Evolutionary conservation across 2,888 invertebrate species (phyloP).

Genomic region (Polydrusus pterygomalis): DNA sequence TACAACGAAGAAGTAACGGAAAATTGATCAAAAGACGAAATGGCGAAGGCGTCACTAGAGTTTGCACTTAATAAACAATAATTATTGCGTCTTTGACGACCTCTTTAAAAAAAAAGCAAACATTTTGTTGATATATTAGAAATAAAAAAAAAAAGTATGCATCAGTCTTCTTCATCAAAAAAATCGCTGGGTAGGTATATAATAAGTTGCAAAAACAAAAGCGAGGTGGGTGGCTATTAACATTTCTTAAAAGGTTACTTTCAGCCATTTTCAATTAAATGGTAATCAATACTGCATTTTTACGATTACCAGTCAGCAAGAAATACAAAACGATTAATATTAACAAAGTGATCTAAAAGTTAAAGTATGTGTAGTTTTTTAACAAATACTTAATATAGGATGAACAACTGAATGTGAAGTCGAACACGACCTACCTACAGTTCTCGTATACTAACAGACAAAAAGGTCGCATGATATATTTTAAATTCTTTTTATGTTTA

Average conservation of each 20-base stretch:
- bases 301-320: slow-evolving; percentile 2
- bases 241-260: slow-evolving; percentile 22
- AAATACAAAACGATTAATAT: slow-evolving; percentile 6
- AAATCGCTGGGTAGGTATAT: slow-evolving; percentile 1
- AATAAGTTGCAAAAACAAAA: not conserved
- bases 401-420: too few species aligned
- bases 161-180: not conserved
- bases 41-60: too few species aligned
- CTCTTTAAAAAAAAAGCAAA: too few species aligned
- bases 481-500: too few species aligned
- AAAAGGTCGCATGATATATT: too few species aligned
- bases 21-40: too few species aligned
- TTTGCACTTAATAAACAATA: too few species aligned
- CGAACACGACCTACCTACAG: too few species aligned
- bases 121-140: too few species aligned
- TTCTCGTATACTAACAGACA: too few species aligned
- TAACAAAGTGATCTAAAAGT: slow-evolving; percentile 4
- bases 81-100: too few species aligned
- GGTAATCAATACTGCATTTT: slow-evolving; percentile 7
- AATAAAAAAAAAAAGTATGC: not conserved
- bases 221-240: slow-evolving; percentile 10
- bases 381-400: not conserved
- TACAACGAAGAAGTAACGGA: too few species aligned
- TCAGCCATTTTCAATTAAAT: slow-evolving; percentile 11
- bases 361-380: slow-evolving; percentile 1